These are phyloP conservation scores for Holothuria leucospilota DNA, from an alignment of 53 echinoderm and acorn worm species.

Conservation along the genomic window DNA sequence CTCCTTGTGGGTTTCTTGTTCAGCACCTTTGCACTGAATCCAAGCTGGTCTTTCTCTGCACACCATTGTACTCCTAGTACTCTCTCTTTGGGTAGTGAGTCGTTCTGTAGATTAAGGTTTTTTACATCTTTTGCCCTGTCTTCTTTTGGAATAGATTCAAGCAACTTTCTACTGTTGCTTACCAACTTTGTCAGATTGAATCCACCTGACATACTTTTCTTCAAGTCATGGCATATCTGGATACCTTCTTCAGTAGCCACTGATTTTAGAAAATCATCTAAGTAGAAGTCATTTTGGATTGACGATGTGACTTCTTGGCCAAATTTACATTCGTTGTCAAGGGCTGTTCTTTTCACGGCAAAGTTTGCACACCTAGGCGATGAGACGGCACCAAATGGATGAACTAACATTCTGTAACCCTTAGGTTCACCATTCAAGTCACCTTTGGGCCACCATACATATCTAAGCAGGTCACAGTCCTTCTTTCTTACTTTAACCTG, in stretches of 20 bases:
- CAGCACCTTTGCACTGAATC: background rate
- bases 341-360: conserved; percentile 66
- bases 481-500: conserved; percentile 61
- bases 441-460: conserved; percentile 76
- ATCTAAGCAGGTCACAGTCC: conserved; percentile 61
- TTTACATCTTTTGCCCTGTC: no score
- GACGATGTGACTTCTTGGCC: conserved; percentile 56
- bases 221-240: no score
- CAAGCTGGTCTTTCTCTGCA: no score
- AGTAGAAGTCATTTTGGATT: conserved; percentile 67
- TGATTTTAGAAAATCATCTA: conserved; percentile 70
- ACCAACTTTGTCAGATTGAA: conserved; percentile 60
- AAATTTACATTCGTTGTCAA: conserved; percentile 27
- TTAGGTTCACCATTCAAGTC: conserved; percentile 51
- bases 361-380: conserved; percentile 72
- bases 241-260: conserved; percentile 47
- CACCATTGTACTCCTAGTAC: no score
- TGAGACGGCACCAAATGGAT: conserved; percentile 67
- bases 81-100: no score
- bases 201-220: no score
- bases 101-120: no score
- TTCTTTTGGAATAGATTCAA: no score
- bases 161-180: conserved; percentile 47
- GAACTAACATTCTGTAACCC: conserved; percentile 71
- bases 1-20: no score